These are phyloP conservation scores for Actinia equina DNA, from an alignment of 64 coral and sea anemone species.

Conservation along the genomic window DNA sequence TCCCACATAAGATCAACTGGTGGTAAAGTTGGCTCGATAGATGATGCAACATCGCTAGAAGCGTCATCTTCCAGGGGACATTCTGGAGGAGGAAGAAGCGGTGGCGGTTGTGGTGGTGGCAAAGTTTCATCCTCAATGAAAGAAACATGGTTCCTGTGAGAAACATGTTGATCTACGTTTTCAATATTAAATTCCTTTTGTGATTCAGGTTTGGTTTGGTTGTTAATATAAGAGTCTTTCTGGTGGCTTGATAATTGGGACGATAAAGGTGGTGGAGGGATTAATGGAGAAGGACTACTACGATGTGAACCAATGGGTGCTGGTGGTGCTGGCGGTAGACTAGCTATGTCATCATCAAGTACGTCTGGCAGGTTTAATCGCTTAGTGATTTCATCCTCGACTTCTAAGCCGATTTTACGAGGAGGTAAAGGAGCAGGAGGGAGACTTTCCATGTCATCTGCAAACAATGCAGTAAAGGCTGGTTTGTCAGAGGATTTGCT, in stretches of 20 bases:
- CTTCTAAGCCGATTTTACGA: background rate
- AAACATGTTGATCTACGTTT: background rate
- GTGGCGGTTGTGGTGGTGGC: background rate
- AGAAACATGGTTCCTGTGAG: background rate
- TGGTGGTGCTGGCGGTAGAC: slow-evolving; percentile 66
- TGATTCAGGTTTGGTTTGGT: background rate
- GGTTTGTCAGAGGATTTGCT: background rate
- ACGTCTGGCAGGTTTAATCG: background rate
- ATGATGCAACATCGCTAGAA: background rate
- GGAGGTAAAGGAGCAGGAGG: background rate
- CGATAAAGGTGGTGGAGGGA: background rate
- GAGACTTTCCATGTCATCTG: slow-evolving; percentile 48
- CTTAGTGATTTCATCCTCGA: background rate
- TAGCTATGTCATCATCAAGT: slow-evolving; percentile 56
- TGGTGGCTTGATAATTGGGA: background rate
- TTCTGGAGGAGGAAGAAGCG: background rate
- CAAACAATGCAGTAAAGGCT: background rate
- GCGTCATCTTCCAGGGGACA: background rate
- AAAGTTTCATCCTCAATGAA: background rate
- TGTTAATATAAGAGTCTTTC: background rate
- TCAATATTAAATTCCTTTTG: background rate
- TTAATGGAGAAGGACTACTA: background rate
- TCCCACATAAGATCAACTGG: slow-evolving; percentile 16
- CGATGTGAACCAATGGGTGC: slow-evolving; percentile 47
- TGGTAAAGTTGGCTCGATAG: background rate